These are phyloP conservation scores for Anarhynchus alexandrinus DNA, from an alignment of 2,113 vertebrate genomes.

Conservation along the genomic window DNA sequence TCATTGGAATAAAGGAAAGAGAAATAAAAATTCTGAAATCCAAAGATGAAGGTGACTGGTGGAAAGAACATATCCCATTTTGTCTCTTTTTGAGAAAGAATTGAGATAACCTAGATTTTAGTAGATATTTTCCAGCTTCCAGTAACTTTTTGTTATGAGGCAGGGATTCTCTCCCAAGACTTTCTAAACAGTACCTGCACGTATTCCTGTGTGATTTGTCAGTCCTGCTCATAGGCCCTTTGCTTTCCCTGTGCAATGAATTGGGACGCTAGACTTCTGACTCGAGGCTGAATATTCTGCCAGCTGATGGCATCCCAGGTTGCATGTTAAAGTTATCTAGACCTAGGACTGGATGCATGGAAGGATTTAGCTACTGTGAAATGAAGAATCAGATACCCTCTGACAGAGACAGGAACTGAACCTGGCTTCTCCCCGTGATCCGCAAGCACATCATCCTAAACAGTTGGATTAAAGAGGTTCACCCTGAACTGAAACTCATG, in stretches of 20 bases:
- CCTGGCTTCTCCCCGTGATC: not conserved
- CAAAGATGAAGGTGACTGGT: conserved; percentile 21
- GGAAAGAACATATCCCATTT: not conserved
- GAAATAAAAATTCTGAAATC: conserved; percentile 32
- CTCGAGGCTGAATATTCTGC: not conserved
- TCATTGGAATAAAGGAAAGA: not conserved
- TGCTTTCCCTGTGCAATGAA: not conserved
- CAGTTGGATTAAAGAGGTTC: not conserved
- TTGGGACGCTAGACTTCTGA: not conserved
- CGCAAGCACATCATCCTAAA: not conserved
- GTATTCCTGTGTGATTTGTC: not conserved
- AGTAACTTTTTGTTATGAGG: not conserved
- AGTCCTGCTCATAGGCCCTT: not conserved
- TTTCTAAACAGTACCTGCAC: not conserved
- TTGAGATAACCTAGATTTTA: not conserved
- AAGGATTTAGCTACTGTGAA: not conserved
- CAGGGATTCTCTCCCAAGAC: not conserved
- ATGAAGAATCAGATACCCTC: not conserved
- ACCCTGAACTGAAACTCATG: not conserved
- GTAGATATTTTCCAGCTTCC: not conserved
- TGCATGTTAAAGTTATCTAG: not conserved
- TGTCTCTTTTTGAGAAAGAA: not conserved
- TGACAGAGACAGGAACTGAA: not conserved
- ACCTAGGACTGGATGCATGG: not conserved
- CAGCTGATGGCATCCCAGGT: not conserved